A percentile compares a stretch with the other conserved stretches of the same genome.
phyloP scores from a whole-genome alignment of 2,113 vertebrate species.

The Bubalus kerabau region DNA sequence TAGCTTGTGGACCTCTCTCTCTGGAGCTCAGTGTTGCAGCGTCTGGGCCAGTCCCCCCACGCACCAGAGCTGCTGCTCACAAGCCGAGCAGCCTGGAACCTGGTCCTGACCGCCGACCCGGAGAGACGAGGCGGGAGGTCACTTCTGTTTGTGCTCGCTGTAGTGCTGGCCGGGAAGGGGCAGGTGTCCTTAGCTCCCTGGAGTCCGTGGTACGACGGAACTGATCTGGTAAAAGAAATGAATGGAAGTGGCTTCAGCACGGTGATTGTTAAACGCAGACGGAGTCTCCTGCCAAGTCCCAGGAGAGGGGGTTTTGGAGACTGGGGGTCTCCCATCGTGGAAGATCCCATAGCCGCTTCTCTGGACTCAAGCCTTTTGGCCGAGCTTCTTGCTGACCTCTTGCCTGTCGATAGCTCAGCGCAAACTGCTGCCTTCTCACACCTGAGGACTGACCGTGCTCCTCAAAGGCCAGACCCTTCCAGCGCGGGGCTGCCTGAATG shows the following conservation, averaged over 20 bases:
- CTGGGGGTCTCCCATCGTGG: neutral
- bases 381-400: neutral
- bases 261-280: neutral
- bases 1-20: slow-evolving; percentile 48
- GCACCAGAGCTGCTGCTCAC: slow-evolving; percentile 35
- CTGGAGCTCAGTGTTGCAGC: slow-evolving; percentile 42
- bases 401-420: neutral
- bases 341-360: neutral
- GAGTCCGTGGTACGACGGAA: neutral
- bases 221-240: neutral
- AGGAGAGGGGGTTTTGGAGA: neutral
- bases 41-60: slow-evolving; percentile 32
- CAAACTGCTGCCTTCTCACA: neutral
- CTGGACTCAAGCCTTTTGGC: neutral
- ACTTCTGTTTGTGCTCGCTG: neutral
- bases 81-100: neutral
- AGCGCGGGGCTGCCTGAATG: no score
- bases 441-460: neutral
- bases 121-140: slow-evolving; percentile 28
- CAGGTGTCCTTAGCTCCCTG: neutral
- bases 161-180: neutral
- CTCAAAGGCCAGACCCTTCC: neutral
- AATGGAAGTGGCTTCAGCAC: neutral
- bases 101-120: neutral
- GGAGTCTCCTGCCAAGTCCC: neutral